These are phyloP conservation scores for Entosphenus tridentatus DNA, from an alignment of 2,113 vertebrate genomes.

Conservation along the genomic window DNA sequence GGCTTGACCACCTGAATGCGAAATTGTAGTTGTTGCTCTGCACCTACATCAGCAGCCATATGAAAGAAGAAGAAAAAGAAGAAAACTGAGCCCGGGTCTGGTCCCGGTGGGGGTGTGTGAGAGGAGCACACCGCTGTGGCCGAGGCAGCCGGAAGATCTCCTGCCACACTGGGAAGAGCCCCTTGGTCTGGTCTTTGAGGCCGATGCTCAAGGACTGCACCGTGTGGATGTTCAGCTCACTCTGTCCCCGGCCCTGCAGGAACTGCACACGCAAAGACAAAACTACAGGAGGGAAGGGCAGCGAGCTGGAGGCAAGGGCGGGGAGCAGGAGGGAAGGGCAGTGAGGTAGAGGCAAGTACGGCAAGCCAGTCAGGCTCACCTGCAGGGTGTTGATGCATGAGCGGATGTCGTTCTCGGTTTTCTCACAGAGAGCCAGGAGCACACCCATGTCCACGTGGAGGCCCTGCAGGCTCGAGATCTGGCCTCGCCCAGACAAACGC, in stretches of 20 bases:
- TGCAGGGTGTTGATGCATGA: slow-evolving; percentile 79
- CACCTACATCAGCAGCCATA: not conserved
- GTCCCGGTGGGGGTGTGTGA: too few species aligned
- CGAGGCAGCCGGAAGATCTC: slow-evolving; percentile 77
- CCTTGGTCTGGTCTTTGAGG: slow-evolving; percentile 80
- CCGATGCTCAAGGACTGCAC: slow-evolving; percentile 45
- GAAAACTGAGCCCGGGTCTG: too few species aligned
- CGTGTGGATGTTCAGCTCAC: slow-evolving; percentile 29
- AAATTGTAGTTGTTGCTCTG: too few species aligned
- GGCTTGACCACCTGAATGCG: too few species aligned
- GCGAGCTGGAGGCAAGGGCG: not conserved
- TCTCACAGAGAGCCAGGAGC: slow-evolving; percentile 53
- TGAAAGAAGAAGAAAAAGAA: not conserved
- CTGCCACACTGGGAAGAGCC: slow-evolving; percentile 76
- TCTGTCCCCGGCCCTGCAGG: slow-evolving; percentile 45
- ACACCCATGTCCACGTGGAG: slow-evolving; percentile 39
- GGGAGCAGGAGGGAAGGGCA: not conserved
- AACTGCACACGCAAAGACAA: slow-evolving; percentile 28
- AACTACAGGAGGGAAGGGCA: not conserved
- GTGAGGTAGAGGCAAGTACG: not conserved
- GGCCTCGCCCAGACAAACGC: not conserved
- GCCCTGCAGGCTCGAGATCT: slow-evolving; percentile 40
- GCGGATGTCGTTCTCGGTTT: slow-evolving; percentile 68
- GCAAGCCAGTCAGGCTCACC: slow-evolving; percentile 23
- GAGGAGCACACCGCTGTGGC: slow-evolving; percentile 30